These are phyloP conservation scores for Microtus pennsylvanicus DNA, from an alignment of 2,113 vertebrate species.

Conservation along the genomic window DNA sequence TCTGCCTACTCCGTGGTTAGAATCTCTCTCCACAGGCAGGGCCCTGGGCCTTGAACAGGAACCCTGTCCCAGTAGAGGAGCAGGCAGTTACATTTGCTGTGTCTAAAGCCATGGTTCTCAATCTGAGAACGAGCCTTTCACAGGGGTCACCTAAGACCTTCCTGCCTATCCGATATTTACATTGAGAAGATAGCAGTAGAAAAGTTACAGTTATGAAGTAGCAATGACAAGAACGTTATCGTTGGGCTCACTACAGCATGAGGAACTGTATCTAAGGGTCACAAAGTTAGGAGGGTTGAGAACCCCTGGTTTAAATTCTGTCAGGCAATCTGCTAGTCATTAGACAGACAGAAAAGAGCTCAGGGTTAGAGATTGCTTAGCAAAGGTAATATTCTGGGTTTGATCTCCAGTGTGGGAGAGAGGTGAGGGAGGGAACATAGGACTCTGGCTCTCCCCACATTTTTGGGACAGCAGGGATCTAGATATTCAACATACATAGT, in stretches of 20 bases:
- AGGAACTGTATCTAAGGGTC: background rate
- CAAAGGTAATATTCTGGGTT: background rate
- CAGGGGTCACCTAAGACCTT: background rate
- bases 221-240: background rate
- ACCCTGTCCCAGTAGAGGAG: background rate
- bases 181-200: background rate
- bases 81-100: accelerated
- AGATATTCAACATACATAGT: background rate
- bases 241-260: too few relatives aligned
- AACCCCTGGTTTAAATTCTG: background rate
- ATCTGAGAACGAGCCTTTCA: background rate
- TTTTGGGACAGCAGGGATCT: background rate
- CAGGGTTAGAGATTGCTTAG: background rate
- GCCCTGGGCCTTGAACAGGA: background rate
- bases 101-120: background rate
- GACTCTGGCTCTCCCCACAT: background rate
- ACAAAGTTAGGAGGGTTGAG: background rate
- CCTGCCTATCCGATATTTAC: background rate
- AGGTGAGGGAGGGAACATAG: background rate
- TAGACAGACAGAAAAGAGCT: background rate
- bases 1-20: background rate
- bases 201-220: background rate
- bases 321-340: background rate
- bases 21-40: background rate
- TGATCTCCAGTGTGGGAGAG: background rate